Evolutionary conservation across 1,140 invertebrate genomes (phyloP), one percentile per base, ranked within the genome.

Genomic region (Drosophila arawakana): DNA sequence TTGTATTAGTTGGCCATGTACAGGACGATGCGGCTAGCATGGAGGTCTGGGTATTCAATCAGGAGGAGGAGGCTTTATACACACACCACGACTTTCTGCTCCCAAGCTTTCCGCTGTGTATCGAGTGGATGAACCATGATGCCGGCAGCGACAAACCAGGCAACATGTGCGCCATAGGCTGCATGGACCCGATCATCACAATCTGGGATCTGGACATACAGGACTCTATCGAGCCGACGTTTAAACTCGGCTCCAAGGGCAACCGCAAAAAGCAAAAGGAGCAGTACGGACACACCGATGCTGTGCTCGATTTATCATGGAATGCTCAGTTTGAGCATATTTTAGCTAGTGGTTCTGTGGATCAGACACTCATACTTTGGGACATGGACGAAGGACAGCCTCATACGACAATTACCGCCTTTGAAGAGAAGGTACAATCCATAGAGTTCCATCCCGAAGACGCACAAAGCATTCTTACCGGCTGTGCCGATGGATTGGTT

Each of bases 131-230:
- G 39, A 96, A 96, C 91, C 97, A 95, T 93, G 96, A 98, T 92
- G 95, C 96, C 37, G 92, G 91, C 35, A 92, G 91, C 65, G 88
- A 92, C 11, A 91, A 77, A 83, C 47, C 78, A 93, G 97, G 96
- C 15, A 99, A 98, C 92, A 95, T 98, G 77, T 96, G 97, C 81
- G 98, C 98, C 4, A 94, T 99, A 80, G 98, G 98, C 11, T 96
- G 95, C 43, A 98, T 99, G 97, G 95, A 96, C 72, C 96, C 98
- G 1, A 94, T 97, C 47, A 98, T 99, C 67, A 95, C 97, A 73
- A 95, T 99, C 9, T 99, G 98, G 98, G 98, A 99, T 92, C 92
- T 99, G 35, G 98, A 99, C 93, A 94, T 99, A 58, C 95, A 98
- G 58, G 97, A 99, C 90, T 95, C 95, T 72, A 93, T 99, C 18